phyloP scores from a whole-genome alignment of 2,888 invertebrate species.

The Pyrrhosoma nymphula region DNA sequence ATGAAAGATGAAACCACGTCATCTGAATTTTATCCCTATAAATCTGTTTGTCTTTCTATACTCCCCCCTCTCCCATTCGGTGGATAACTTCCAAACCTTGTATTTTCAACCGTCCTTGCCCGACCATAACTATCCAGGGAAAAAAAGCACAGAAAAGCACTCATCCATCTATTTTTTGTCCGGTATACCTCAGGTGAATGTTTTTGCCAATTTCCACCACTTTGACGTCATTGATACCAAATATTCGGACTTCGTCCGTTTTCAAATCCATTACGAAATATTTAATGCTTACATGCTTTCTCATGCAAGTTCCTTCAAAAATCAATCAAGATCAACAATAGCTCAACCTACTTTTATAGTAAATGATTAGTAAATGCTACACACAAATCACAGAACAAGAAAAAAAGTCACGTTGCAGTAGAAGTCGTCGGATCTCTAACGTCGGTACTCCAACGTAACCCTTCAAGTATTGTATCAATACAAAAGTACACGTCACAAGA shows the following conservation, averaged over 20 bases:
- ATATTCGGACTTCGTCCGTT: background rate
- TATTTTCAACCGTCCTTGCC: background rate
- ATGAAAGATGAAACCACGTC: background rate
- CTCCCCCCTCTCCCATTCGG: background rate
- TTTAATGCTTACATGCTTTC: too few relatives aligned
- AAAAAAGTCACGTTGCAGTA: too few relatives aligned
- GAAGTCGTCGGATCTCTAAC: too few relatives aligned
- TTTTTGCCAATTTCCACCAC: background rate
- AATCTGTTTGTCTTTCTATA: background rate
- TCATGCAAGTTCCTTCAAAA: too few relatives aligned
- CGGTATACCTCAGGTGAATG: background rate
- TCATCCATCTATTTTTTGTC: background rate
- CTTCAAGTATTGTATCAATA: too few relatives aligned
- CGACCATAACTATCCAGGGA: background rate
- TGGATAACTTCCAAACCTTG: conserved; percentile 13
- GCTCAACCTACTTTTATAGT: too few relatives aligned
- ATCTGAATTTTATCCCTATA: conserved; percentile 8
- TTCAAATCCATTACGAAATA: background rate
- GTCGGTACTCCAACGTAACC: too few relatives aligned
- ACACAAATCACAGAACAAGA: too few relatives aligned
- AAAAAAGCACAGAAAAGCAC: background rate
- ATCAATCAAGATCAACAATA: too few relatives aligned
- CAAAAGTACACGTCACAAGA: too few relatives aligned
- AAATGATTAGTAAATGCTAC: too few relatives aligned
- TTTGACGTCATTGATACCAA: background rate